Evolutionary conservation across 2,888 invertebrate genomes (phyloP).

Genomic region (Scrobipalpa costella): DNA sequence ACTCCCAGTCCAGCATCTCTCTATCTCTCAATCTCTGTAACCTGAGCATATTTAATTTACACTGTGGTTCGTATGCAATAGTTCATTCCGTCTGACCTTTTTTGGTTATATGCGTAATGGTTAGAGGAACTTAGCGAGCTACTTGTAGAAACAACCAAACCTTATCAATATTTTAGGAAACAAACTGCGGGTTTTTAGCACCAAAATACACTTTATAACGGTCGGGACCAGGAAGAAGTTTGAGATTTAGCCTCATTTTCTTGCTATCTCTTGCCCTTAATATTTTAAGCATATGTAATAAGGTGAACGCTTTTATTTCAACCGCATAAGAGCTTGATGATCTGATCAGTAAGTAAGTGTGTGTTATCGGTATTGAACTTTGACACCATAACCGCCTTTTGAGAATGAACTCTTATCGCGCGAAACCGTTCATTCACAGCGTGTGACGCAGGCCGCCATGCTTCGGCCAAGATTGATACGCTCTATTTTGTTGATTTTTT

Average conservation of each 20-base stretch:
- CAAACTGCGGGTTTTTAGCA: too few species aligned
- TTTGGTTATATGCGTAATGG: too few species aligned
- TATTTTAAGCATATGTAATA: not conserved
- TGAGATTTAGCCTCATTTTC: not conserved
- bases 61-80: too few species aligned
- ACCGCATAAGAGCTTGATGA: constrained; percentile 18
- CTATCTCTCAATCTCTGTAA: too few species aligned
- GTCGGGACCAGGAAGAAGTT: not conserved
- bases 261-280: not conserved
- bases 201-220: too few species aligned
- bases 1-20: too few species aligned
- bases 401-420: constrained; percentile 67
- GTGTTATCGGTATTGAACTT: constrained; percentile 65
- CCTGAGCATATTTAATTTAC: too few species aligned
- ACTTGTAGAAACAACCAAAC: too few species aligned
- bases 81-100: too few species aligned
- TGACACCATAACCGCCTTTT: constrained; percentile 68
- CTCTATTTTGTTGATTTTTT: not conserved
- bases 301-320: not conserved
- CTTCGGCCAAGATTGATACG: constrained; percentile 30
- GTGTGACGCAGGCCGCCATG: constrained; percentile 38
- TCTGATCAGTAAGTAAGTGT: constrained; percentile 37
- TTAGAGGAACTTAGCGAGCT: too few species aligned
- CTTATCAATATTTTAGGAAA: too few species aligned
- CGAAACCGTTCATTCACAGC: constrained; percentile 70